These are phyloP conservation scores for Cancer borealis DNA, from an alignment of 2,888 invertebrate genomes.

Conservation along the genomic window DNA sequence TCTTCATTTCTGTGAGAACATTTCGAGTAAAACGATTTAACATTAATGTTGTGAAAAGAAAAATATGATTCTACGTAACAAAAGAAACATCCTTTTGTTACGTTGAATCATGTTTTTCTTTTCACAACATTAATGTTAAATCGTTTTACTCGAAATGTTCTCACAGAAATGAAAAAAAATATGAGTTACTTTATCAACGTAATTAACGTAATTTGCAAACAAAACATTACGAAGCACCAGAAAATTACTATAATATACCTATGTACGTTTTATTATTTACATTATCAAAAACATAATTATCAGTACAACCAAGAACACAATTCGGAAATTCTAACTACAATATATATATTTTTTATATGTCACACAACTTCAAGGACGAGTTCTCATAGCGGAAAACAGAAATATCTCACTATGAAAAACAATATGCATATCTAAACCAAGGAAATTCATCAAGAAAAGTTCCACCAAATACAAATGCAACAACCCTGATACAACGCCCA, in stretches of 20 bases:
- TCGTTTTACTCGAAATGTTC: neutral
- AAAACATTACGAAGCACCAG: neutral
- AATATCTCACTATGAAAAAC: too few relatives aligned
- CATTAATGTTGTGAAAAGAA: neutral
- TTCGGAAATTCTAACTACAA: too few relatives aligned
- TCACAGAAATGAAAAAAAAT: too few relatives aligned
- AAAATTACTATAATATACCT: neutral
- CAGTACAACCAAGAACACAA: neutral
- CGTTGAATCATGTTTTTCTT: neutral
- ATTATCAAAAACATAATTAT: neutral
- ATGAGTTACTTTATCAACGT: too few relatives aligned
- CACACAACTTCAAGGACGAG: too few relatives aligned
- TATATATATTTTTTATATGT: too few relatives aligned
- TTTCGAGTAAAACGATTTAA: neutral
- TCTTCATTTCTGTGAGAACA: neutral
- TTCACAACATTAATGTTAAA: neutral
- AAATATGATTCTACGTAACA: neutral
- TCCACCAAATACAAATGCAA: neutral
- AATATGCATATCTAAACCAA: too few relatives aligned
- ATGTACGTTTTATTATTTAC: neutral
- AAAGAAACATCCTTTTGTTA: too few relatives aligned
- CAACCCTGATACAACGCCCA: neutral
- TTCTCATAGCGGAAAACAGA: too few relatives aligned
- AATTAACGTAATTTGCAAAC: neutral
- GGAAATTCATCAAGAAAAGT: neutral